These are phyloP conservation scores for Alethe diademata DNA, from an alignment of 2,113 vertebrate species.

Conservation along the genomic window DNA sequence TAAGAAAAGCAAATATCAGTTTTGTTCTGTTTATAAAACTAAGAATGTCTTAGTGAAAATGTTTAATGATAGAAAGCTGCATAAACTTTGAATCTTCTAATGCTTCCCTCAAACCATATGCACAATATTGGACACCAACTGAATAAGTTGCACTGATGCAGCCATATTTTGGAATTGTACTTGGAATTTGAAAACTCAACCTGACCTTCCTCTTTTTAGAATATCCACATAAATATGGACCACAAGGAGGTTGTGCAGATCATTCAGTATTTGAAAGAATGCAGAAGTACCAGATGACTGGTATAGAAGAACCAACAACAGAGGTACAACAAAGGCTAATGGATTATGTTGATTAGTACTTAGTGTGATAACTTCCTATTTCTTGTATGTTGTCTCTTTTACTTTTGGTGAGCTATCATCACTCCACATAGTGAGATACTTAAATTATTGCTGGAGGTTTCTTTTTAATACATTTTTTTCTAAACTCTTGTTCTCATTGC, in stretches of 20 bases:
- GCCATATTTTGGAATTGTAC: not conserved
- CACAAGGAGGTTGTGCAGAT: conserved; percentile 94
- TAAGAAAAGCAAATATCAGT: not conserved
- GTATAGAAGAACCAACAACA: conserved; percentile 67
- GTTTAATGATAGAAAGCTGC: not conserved
- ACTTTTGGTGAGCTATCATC: not conserved
- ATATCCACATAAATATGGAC: conserved; percentile 96
- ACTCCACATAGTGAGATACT: not conserved
- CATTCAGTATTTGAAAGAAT: conserved; percentile 94
- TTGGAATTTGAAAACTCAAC: conserved; percentile 7
- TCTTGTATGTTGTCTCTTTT: not conserved
- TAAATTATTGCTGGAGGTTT: not conserved
- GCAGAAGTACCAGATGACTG: conserved; percentile 90
- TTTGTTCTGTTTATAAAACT: not conserved
- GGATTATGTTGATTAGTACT: not conserved
- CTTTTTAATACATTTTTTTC: not conserved
- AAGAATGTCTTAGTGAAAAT: not conserved
- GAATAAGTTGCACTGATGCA: not conserved
- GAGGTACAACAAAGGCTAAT: conserved; percentile 63
- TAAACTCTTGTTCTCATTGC: not conserved
- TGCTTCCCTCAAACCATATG: not conserved
- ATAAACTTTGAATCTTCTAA: not conserved
- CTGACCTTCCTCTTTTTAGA: conserved; percentile 74
- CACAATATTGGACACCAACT: not conserved
- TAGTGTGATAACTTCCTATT: not conserved